Evolutionary conservation across 2,113 vertebrate genomes (phyloP), one percentile per base, ranked within the genome.

Genomic region (Thermophis baileyi): DNA sequence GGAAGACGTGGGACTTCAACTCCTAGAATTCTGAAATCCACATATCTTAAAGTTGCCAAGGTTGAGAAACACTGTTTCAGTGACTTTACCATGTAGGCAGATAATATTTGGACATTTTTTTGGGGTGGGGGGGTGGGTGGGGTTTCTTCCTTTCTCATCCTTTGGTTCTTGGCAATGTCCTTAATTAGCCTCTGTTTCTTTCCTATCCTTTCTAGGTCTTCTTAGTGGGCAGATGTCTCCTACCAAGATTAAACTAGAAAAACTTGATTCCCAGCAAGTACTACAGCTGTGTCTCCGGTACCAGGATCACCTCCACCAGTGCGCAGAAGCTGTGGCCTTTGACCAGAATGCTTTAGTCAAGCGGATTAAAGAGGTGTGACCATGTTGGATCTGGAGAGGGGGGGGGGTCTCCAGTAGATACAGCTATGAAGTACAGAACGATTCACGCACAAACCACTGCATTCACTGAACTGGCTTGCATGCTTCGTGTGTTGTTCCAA

Each of bases 291-390:
- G 99, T 89, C 94, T 99, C 40, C 98, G 99, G 0, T 99, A 99
- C 95, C 99, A 99, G 95, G 98, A 99, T 22, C 99, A 99, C 92
- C 98, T 99, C 1, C 99, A 99, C 69, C 99, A 99, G 97, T 99
- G 99, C 4, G 99, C 99, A 0, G 99, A 99, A 97, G 99, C 99
- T 0, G 99, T 99, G 55, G 98, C 99, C 93, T 99, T 99, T 18
- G 99, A 99, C 96, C 99, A 99, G 98, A 99, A 99, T 0, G 99
- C 99, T 0, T 97, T 99, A 22, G 99, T 99, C 89, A 99, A 99
- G 88, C 97, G 99, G 87, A 99, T 99, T 95, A 99, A 99, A 96
- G 99, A 99, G 98, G 99, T 99, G 96, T n/a, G 18, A 27, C 5
- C 0, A 22, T 16, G 10, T 3, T 81, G 20, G 11, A 54, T 6